Base-by-base conservation (phyloP, 2,113 vertebrate species). In the Orientallactaga bullata region DNA sequence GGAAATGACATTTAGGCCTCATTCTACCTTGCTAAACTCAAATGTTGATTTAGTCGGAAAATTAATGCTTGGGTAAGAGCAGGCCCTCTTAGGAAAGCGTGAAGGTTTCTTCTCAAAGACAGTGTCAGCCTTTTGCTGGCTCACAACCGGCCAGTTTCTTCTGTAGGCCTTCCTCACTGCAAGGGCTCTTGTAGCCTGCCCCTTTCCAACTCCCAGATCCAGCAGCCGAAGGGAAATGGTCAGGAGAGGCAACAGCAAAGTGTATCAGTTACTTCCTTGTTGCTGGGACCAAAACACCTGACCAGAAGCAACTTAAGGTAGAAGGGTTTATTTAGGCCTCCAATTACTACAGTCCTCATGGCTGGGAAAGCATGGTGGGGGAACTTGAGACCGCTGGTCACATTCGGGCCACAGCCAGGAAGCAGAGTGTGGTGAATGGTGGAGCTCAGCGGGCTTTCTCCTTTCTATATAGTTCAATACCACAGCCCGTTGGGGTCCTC, bases 11-110 rank as follows among this genome's bases (percentile, higher is more conserved):
- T 17, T 39, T 60, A 60, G 77, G 82, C 89, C 86, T 47, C 24
- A 32, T 89, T 94, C n/a, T 72, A 3, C 20, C 73, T 95, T 97
- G 82, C 69, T 95, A 95, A 95, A 89, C 88, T 91, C 86, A 8
- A 92, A 73, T 90, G 85, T 4, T 58, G 69, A 95, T 95, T 73
- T 95, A 37, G 90, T 23, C 10, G 61, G 89, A 66, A 72, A 95
- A 47, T 28, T 74, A 80, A 93, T 85, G 90, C 71, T 79, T 35
- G 72, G 83, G 63, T 74, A 28, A 61, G 66, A 69, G 81, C 91
- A 91, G 93, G 24, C 18, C 85, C 10, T 39, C 39, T 28, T 1
- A 20, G 61, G 65, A 72, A 55, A n/a, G 32, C 60, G 9, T 39
- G 20, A 32, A 42, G 65, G 78, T 0, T 3, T 30, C 8, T 30